phyloP scores from a whole-genome alignment of 2,888 invertebrate species.

The Tenthredo amoena region DNA sequence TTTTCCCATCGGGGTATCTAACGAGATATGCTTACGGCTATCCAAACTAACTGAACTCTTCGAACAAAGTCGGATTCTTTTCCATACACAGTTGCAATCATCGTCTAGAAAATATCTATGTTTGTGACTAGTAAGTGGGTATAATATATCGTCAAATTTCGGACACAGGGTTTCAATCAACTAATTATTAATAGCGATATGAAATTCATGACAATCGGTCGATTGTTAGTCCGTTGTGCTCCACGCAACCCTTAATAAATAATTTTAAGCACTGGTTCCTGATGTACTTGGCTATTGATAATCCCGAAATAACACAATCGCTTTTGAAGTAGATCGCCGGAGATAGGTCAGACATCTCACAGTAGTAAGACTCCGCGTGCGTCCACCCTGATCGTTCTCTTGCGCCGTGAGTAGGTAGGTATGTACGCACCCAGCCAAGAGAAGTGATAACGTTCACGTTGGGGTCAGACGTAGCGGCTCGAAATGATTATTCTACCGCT shows the following conservation, averaged over 20 bases:
- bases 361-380: not conserved
- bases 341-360: slow-evolving; percentile 2
- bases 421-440: not conserved
- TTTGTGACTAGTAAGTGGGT: not conserved
- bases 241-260: not conserved
- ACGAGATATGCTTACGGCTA: too few species aligned
- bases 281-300: not conserved
- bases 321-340: not conserved
- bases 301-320: not conserved
- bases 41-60: not conserved
- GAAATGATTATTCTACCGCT: not conserved
- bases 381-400: not conserved
- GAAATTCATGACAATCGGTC: slow-evolving; percentile 10
- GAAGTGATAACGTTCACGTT: not conserved
- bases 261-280: slow-evolving; percentile 38
- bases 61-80: not conserved
- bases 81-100: not conserved
- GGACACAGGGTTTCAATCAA: not conserved
- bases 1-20: not conserved
- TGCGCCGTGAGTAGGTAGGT: not conserved
- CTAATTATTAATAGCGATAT: not conserved
- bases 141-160: not conserved
- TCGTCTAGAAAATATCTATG: not conserved
- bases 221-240: not conserved
- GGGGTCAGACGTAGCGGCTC: not conserved